phyloP scores from a whole-genome alignment of 2,797 vertebrate genomes.

The Perodicticus potto region DNA sequence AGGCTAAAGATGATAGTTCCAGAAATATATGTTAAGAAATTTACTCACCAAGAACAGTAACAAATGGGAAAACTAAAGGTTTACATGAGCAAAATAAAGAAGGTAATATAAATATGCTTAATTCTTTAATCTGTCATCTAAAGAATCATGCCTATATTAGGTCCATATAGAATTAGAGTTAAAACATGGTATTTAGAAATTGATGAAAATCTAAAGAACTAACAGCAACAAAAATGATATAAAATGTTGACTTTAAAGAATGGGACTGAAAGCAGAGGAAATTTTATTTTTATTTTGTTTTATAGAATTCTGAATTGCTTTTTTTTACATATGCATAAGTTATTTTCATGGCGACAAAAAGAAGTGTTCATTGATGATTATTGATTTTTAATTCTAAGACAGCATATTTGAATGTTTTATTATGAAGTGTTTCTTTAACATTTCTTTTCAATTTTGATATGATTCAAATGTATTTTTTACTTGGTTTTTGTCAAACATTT shows the following conservation, averaged over 20 bases:
- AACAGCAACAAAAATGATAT: not conserved
- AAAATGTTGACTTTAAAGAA: not conserved
- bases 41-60: not conserved
- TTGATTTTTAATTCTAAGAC: not conserved
- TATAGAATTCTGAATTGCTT: not conserved
- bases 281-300: not conserved
- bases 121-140: not conserved
- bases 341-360: conserved; percentile 29
- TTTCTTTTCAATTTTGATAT: not conserved
- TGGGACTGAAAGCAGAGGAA: not conserved
- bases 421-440: conserved; percentile 28
- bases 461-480: not conserved
- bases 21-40: not conserved
- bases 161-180: not conserved
- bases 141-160: not conserved
- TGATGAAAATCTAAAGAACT: conserved; percentile 3
- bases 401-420: not conserved
- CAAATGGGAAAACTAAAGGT: not conserved
- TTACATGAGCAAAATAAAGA: not conserved
- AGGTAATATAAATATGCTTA: not conserved
- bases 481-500: not conserved
- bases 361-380: not conserved
- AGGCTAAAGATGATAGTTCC: not conserved
- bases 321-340: not conserved
- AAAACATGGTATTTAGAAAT: not conserved